Evolutionary conservation across 2,888 invertebrate species (phyloP).

Genomic region (Hydropsyche betteni): DNA sequence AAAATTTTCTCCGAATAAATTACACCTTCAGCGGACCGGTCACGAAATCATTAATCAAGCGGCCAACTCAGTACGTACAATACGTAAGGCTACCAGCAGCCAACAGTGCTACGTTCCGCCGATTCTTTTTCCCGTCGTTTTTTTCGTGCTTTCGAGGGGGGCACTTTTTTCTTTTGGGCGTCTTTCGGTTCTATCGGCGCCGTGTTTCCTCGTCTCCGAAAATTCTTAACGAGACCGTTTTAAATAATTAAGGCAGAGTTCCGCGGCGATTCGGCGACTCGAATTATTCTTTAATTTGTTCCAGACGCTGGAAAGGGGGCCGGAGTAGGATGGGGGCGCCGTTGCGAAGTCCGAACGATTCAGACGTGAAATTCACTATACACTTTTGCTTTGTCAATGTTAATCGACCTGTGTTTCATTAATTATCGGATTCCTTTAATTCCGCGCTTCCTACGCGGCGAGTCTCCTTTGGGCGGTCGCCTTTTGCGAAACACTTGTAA

Average conservation of each 20-base stretch:
- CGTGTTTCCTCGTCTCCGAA: not conserved
- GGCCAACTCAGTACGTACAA: not conserved
- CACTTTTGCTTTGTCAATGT: constrained; percentile 32
- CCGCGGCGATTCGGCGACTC: constrained; percentile 20
- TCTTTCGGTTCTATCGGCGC: constrained; percentile 1
- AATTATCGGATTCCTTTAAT: constrained; percentile 33
- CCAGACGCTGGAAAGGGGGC: constrained; percentile 12
- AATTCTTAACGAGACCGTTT: constrained; percentile 31
- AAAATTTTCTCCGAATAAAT: constrained; percentile 28
- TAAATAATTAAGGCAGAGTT: constrained; percentile 28
- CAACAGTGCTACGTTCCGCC: not conserved
- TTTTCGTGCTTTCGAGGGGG: too few relatives aligned
- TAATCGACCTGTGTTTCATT: constrained; percentile 33
- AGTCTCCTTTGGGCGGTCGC: not conserved
- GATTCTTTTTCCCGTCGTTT: not conserved
- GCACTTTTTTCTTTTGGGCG: not conserved
- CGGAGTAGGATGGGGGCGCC: not conserved
- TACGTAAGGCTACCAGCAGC: too few relatives aligned
- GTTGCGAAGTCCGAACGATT: not conserved
- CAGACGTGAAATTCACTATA: constrained; percentile 33
- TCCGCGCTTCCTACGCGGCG: not conserved
- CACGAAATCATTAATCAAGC: constrained; percentile 33
- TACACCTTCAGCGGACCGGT: constrained; percentile 32
- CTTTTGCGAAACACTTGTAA: constrained; percentile 30
- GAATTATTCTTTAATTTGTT: constrained; percentile 29